Evolutionary conservation across 2,113 vertebrate genomes (phyloP).

Genomic region (Petrocephalus microphthalmus): DNA sequence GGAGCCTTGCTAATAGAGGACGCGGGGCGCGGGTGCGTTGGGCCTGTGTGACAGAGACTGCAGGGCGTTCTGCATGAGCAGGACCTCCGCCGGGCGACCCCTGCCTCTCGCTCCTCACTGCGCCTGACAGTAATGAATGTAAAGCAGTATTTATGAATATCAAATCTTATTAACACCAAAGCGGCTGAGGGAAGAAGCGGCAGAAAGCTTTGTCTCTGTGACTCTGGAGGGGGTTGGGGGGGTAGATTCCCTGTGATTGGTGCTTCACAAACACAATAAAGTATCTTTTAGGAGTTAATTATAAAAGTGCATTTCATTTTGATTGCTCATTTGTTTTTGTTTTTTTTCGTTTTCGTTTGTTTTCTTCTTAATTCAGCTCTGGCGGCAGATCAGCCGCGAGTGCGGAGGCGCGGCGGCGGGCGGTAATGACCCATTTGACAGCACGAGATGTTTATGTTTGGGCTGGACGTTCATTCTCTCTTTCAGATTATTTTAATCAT

Average conservation of each 20-base stretch:
- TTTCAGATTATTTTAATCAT: background rate
- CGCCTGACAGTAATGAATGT: constrained; percentile 87
- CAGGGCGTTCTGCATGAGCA: constrained; percentile 83
- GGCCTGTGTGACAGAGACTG: constrained; percentile 83
- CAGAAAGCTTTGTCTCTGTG: constrained; percentile 22
- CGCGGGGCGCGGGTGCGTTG: constrained; percentile 59
- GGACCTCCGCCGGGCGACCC: constrained; percentile 89
- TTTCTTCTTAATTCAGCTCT: background rate
- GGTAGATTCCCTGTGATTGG: background rate
- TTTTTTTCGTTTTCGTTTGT: background rate
- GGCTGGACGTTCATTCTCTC: background rate
- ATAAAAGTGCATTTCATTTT: constrained; percentile 5
- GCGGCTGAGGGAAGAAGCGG: constrained; percentile 50
- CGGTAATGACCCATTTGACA: constrained; percentile 7
- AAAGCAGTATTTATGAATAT: constrained; percentile 78
- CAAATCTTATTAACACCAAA: constrained; percentile 82
- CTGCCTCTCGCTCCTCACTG: constrained; percentile 77
- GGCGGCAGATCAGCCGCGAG: background rate
- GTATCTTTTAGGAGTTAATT: background rate
- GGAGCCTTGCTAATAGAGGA: constrained; percentile 81
- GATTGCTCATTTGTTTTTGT: constrained; percentile 9
- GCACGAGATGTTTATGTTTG: background rate
- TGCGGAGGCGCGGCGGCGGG: background rate
- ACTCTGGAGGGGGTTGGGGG: background rate
- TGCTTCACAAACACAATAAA: constrained; percentile 8